Evolutionary conservation across 2,113 vertebrate species (phyloP).

Genomic region (Tangachromis dhanisi): DNA sequence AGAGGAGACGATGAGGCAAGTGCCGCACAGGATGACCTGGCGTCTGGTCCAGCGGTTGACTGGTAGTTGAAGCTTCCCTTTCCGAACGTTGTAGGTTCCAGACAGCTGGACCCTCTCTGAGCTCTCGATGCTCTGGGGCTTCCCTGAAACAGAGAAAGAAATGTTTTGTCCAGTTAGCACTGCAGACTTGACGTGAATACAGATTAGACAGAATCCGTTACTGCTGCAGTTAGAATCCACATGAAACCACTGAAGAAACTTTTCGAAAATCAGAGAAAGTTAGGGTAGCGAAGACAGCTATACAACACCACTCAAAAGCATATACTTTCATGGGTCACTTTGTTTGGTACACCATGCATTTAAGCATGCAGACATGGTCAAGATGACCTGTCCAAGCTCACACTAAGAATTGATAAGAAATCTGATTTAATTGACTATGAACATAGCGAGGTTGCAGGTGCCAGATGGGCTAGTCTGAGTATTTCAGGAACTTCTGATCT

Average conservation of each 20-base stretch:
- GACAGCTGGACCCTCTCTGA: constrained; percentile 94
- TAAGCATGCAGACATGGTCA: background rate
- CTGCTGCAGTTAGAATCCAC: background rate
- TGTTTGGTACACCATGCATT: background rate
- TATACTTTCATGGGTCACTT: background rate
- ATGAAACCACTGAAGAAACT: background rate
- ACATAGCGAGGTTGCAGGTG: background rate
- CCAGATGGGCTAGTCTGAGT: background rate
- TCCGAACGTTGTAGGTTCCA: constrained; percentile 92
- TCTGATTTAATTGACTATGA: background rate
- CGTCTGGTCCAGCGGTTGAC: constrained; percentile 95
- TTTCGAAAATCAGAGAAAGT: background rate
- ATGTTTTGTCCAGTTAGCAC: background rate
- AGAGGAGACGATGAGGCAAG: constrained; percentile 95
- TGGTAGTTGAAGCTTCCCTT: constrained; percentile 97
- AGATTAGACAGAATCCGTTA: background rate
- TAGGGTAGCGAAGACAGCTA: background rate
- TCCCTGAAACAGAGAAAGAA: constrained; percentile 75
- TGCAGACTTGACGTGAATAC: background rate
- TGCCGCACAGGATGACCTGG: constrained; percentile 96
- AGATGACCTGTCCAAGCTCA: background rate
- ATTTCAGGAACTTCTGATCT: background rate
- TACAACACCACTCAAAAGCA: background rate
- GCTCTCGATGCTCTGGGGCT: constrained; percentile 84
- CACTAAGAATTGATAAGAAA: background rate